Percentiles rank a stretch among this genome's conserved stretches.
Evolutionary conservation across 2,888 invertebrate genomes (phyloP).

Genomic region (Drosophila fungiperda): DNA sequence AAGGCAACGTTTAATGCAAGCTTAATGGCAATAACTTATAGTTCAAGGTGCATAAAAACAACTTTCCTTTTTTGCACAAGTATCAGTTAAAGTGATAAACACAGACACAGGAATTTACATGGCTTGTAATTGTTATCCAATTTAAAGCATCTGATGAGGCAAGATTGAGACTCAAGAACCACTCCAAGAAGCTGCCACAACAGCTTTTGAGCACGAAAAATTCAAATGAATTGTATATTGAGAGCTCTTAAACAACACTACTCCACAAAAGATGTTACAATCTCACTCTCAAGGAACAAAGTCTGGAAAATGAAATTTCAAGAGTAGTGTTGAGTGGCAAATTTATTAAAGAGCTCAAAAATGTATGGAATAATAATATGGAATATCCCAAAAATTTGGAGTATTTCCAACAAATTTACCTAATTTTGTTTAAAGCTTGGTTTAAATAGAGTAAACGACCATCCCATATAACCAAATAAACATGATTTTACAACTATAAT

Average conservation of each 20-base stretch:
- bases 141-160: background rate
- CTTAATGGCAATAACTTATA: slow-evolving; percentile 20
- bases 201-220: background rate
- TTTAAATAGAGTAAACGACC: background rate
- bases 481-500: background rate
- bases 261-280: background rate
- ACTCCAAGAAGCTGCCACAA: background rate
- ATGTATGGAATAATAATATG: no score
- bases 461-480: no score
- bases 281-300: background rate
- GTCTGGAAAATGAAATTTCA: background rate
- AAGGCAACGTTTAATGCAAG: background rate
- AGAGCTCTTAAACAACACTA: background rate
- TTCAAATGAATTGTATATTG: background rate
- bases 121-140: background rate
- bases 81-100: background rate
- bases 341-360: background rate
- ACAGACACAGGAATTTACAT: background rate
- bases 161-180: background rate
- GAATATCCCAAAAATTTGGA: background rate
- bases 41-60: slow-evolving; percentile 17
- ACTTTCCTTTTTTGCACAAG: slow-evolving; percentile 5
- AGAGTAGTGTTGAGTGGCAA: background rate
- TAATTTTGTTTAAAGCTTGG: background rate
- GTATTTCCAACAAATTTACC: background rate